Evolutionary conservation across 2,797 vertebrate genomes (phyloP), one percentile per base, ranked within the genome.

Genomic region (Mus minutoides): DNA sequence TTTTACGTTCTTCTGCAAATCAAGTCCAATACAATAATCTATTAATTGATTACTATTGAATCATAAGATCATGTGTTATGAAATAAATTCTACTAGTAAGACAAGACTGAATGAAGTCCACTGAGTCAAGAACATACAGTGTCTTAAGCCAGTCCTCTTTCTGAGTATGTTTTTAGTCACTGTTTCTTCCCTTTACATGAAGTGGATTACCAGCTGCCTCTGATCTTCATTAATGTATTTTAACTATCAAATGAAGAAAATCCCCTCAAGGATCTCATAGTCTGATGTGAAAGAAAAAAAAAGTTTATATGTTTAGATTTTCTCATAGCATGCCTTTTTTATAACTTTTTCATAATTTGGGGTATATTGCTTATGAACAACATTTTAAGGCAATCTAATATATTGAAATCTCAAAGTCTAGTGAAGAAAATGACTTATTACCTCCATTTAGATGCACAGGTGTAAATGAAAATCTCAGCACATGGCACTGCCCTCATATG

Each of bases 321-420:
- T 77, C 71, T 92, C 94, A 80, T 43, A 87, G 34, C 64, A 90
- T 85, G 37, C 11, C 13, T 16, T 92, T 93, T 88, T 90, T 87
- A 5, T 92, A 96, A 75, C 16, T 77, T 80, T 94, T 90, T 86
- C 40, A 62, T 87, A 71, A 88, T 87, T 91, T 92, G 78, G 54
- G 64, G 76, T 79, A 62, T 4, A 80, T 77, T 67, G 37, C 12
- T 80, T 89, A 40, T 56, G 16, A 89, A 58, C 54, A 67, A 83
- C 9, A 2, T 76, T 34, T 92, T 76, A 76, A 0, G 79, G 29
- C 17, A 95, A 6, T 80, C 21, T 73, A 60, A 77, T 83, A 56
- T 43, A 67, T 64, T 94, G 77, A 26, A 11, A 84, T 43, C 43
- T 12, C 58, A 37, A 90, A 24, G n/a, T 76, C 58, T 71, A 96